phyloP scores from a whole-genome alignment of 2,888 invertebrate genomes.

The Pseudoips prasinana region DNA sequence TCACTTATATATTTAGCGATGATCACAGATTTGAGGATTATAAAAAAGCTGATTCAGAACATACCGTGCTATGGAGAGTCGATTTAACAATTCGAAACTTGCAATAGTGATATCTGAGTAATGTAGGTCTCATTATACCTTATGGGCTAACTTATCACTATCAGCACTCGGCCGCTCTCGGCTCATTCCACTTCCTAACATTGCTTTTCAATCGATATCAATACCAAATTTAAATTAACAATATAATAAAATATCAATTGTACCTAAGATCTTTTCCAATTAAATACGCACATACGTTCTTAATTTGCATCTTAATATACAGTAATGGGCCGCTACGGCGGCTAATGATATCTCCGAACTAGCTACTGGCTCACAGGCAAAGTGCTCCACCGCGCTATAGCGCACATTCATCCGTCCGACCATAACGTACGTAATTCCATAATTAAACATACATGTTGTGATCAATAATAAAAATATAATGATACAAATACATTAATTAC shows the following conservation, averaged over 20 bases:
- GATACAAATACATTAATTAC: conserved; percentile 80
- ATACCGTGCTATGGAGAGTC: conserved; percentile 79
- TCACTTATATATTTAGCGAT: conserved; percentile 77
- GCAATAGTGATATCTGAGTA: conserved; percentile 79
- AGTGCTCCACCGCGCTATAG: conserved; percentile 27
- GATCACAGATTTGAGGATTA: conserved; percentile 81
- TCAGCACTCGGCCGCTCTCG: conserved; percentile 71
- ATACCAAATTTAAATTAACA: conserved; percentile 80
- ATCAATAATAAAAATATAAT: conserved; percentile 82
- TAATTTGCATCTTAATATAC: conserved; percentile 66
- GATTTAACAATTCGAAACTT: conserved; percentile 77
- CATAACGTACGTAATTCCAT: conserved; percentile 58
- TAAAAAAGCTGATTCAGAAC: conserved; percentile 80
- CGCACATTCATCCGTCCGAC: conserved; percentile 40
- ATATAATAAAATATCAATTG: conserved; percentile 81
- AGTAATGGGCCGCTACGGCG: conserved; percentile 47
- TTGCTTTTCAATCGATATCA: conserved; percentile 78
- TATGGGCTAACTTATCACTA: conserved; percentile 76
- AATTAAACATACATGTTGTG: conserved; percentile 76
- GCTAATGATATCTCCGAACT: conserved; percentile 48
- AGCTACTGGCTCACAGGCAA: conserved; percentile 51
- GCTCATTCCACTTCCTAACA: conserved; percentile 65
- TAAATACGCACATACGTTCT: conserved; percentile 72
- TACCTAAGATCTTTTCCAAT: conserved; percentile 80
- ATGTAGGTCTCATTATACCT: conserved; percentile 78